phyloP scores from a whole-genome alignment of 2,888 invertebrate species.

The Cantharis rustica region DNA sequence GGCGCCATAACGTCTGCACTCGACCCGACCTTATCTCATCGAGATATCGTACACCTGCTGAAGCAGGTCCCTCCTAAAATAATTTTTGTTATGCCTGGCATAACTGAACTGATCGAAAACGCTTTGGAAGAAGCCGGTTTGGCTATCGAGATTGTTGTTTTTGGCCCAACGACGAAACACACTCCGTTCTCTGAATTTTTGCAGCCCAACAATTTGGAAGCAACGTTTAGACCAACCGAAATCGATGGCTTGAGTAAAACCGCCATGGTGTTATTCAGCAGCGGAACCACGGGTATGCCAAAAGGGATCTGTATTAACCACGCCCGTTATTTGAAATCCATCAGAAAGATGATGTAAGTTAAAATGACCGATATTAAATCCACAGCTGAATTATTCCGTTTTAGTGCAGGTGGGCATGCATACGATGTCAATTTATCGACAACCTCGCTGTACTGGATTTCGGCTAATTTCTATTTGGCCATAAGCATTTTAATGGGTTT shows the following conservation, averaged over 20 bases:
- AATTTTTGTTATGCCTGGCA: conserved; percentile 7
- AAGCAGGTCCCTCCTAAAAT: conserved; percentile 28
- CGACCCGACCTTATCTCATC: conserved; percentile 39
- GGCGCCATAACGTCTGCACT: conserved; percentile 49
- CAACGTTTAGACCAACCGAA: conserved; percentile 27
- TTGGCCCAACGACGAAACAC: conserved; percentile 24
- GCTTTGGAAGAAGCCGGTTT: background rate
- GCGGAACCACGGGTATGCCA: conserved; percentile 39
- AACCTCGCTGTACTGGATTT: conserved; percentile 45
- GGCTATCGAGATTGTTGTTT: conserved; percentile 13
- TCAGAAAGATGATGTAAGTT: background rate
- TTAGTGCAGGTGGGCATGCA: background rate
- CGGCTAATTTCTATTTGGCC: conserved; percentile 34
- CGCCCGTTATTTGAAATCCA: conserved; percentile 6
- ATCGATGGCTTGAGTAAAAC: conserved; percentile 25
- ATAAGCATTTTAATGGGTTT: conserved; percentile 36
- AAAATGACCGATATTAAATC: background rate
- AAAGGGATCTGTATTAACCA: conserved; percentile 41
- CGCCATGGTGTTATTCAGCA: conserved; percentile 38
- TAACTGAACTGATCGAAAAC: conserved; percentile 3
- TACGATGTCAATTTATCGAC: conserved; percentile 18
- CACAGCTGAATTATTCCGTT: background rate
- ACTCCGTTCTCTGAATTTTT: conserved; percentile 14
- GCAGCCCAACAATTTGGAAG: conserved; percentile 17
- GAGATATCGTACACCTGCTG: conserved; percentile 39